Base-by-base conservation (phyloP, 2,888 invertebrate species). In the Hartigia nigra region DNA sequence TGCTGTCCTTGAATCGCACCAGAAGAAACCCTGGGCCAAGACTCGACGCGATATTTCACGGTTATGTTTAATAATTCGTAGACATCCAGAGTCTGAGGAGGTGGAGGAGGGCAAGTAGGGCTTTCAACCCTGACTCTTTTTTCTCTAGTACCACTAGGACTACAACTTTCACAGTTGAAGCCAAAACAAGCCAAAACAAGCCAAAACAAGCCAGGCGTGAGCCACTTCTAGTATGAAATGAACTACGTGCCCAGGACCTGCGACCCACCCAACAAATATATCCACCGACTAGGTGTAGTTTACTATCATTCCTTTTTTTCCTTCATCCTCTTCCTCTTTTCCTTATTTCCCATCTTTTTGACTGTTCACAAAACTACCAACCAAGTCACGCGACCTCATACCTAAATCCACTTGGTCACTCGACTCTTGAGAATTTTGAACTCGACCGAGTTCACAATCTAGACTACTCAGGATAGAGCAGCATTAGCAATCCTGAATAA, bases 21-120 rank as follows among this genome's bases (percentile, higher is more conserved):
- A 9, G 12, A 31, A 12, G 75, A 75, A 72, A 70, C 70, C 36
- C 78, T 76, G 37, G 55, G 14, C 12, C 72, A 31, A 72, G 72
- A 72, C 72, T 72, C 72, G 12, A 76, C 80, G 79, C 84, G 81
- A 87, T 86, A 86, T 87, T 87, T 87, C 84, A 86, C 82, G 80
- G 81, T 87, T 86, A 84, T 81, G 83, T 85, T 88, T 86, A 88
- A 88, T 89, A 87, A 89, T 89, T 87, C 85, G 81, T 80, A 77
- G 80, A 84, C 80, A 77, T 82, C 76, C 76, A 36, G 72, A 36
- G 72, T 70, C 23, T 31, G n/a, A n/a, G 31, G 37, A 3, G n/a
- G n/a, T n/a, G n/a, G n/a, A n/a, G n/a, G n/a, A n/a, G n/a, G n/a
- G n/a, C n/a, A n/a, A n/a, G n/a, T n/a, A n/a, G n/a, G 23, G 1